Conservation (phyloP, 2,888 invertebrate genomes). For the Catotricha subobsoleta region DNA sequence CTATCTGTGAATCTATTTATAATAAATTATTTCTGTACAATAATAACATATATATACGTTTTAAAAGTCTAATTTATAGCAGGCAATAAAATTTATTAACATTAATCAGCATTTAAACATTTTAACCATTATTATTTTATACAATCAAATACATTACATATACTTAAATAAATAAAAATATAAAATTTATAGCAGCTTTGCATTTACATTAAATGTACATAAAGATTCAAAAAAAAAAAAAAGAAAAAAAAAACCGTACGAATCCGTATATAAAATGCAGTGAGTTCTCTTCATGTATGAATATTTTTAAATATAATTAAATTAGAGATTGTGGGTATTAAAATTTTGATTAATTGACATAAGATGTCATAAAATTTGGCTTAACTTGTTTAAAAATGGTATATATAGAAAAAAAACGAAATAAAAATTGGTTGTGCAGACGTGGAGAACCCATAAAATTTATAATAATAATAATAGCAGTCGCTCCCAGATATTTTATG, state of each 20-base stretch:
- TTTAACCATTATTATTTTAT: background rate
- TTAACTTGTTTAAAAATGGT: conserved; percentile 6
- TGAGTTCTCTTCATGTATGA: background rate
- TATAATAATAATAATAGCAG: conserved; percentile 3
- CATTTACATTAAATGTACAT: background rate
- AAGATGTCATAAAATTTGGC: conserved; percentile 11
- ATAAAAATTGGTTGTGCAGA: background rate
- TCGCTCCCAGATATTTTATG: conserved; percentile 4
- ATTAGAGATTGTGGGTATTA: conserved; percentile 10
- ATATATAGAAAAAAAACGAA: background rate
- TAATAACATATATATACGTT: too few species aligned
- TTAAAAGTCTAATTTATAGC: background rate
- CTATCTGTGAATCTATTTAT: too few species aligned
- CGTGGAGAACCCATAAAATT: background rate
- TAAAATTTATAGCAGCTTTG: background rate
- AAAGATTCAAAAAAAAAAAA: background rate
- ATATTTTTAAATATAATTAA: conserved; percentile 8
- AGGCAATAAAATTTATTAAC: conserved; percentile 1
- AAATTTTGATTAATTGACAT: conserved; percentile 11
- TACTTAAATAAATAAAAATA: background rate
- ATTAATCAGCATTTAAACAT: background rate
- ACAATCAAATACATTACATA: background rate
- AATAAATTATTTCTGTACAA: too few species aligned
- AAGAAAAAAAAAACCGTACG: too few species aligned
- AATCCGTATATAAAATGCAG: too few species aligned